Base-by-base conservation (phyloP, 1,140 invertebrate species). In the Acromyrmex heyeri region DNA sequence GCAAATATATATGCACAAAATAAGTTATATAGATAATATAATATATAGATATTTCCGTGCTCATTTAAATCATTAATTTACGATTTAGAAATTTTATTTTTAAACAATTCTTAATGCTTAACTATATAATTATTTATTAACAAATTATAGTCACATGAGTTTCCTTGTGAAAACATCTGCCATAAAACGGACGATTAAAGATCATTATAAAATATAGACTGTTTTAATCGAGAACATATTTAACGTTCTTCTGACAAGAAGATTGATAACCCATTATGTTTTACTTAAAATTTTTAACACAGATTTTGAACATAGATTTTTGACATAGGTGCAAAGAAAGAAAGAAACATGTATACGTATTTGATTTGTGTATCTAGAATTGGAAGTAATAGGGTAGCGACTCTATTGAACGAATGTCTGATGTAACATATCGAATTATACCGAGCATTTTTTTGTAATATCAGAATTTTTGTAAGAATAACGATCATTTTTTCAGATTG, bases 11-110 rank as follows among this genome's bases (percentile, higher is more conserved):
- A 48, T 83, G 79, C 79, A 83, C 79, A 83, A 83, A 82, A 24
- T 50, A 75, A 73, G 10, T 73, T 48, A 61, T 61, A 62, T 62
- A 83, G 21, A 24, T 83, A 27, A 24, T 78, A n/a, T 50, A 53
- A 69, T 44, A 69, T 87, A 30, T 86, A 77, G 53, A 76, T 59
- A 78, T 88, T 27, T 83, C n/a, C 48, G 8, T 81, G 55, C 38
- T 61, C 55, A 73, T 16, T 67, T 21, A 61, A 48, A 73, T 61
- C 12, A 62, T 62, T 62, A 61, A 75, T 75, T 6, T 4, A 53
- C 8, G n/a, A 48, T 6, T 72, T 24, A 50, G 5, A 61, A 48
- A 38, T 50, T 83, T 83, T 21, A 34, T 65, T 64, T 21, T 77
- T 62, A 70, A 44, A 59, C 12, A 48, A 57, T n/a, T 61, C 57